These are phyloP conservation scores for Elmis aenea DNA, from an alignment of 2,888 invertebrate species.

Conservation along the genomic window DNA sequence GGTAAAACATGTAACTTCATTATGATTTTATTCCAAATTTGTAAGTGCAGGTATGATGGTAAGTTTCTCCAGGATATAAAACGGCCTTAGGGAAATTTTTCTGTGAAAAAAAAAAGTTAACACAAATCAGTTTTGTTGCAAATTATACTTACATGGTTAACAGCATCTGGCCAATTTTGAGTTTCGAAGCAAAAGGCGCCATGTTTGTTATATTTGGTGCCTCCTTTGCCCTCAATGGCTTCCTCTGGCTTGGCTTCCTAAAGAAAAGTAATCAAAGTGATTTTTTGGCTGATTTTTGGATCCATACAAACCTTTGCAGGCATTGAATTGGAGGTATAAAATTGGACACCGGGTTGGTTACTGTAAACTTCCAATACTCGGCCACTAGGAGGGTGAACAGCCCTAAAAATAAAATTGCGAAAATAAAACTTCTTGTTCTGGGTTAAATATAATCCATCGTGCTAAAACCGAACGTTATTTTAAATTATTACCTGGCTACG, in stretches of 20 bases:
- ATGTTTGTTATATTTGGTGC: constrained; percentile 68
- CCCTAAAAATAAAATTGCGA: constrained; percentile 43
- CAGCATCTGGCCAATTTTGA: constrained; percentile 88
- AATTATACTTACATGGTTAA: constrained; percentile 64
- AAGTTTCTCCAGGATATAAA: constrained; percentile 66
- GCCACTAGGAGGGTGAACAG: constrained; percentile 63
- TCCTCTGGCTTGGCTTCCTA: no score
- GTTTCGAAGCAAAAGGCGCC: constrained; percentile 86
- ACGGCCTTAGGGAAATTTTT: constrained; percentile 69
- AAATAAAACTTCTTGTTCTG: neutral
- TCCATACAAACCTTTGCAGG: no score
- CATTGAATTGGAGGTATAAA: constrained; percentile 77
- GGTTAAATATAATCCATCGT: no score
- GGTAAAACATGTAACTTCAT: no score
- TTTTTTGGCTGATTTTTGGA: constrained; percentile 22
- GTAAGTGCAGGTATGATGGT: constrained; percentile 54
- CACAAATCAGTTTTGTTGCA: no score
- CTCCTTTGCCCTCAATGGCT: constrained; percentile 61
- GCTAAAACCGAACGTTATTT: neutral
- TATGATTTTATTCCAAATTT: constrained; percentile 31
- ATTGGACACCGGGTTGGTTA: constrained; percentile 86
- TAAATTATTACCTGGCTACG: constrained; percentile 61
- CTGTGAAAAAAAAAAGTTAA: constrained; percentile 45
- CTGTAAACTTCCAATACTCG: constrained; percentile 74
- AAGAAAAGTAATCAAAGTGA: constrained; percentile 1